Percentiles rank a stretch among this genome's conserved stretches.
phyloP scores from a whole-genome alignment of 2,888 invertebrate genomes.

The Chrysolina oricalcia region DNA sequence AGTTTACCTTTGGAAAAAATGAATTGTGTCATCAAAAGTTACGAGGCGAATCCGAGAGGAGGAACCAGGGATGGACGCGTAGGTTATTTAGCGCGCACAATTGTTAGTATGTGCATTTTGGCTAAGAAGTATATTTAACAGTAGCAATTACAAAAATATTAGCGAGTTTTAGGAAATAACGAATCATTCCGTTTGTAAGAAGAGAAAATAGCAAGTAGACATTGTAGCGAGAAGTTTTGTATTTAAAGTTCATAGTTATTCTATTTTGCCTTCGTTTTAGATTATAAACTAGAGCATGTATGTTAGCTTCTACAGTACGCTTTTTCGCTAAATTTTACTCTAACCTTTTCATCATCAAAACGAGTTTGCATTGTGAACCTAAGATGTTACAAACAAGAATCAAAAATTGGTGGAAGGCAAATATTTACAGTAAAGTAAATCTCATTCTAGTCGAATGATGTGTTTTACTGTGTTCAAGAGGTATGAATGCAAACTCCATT shows the following conservation, averaged over 20 bases:
- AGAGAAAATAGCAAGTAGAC: constrained; percentile 13
- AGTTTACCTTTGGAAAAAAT: constrained; percentile 87
- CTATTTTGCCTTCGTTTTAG: constrained; percentile 42
- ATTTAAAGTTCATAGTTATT: constrained; percentile 50
- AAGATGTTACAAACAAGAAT: too few relatives aligned
- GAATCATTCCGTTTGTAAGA: constrained; percentile 16
- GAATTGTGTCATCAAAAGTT: constrained; percentile 83
- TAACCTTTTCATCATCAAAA: constrained; percentile 15
- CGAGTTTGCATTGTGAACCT: background rate
- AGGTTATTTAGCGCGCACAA: constrained; percentile 54
- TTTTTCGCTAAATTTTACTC: constrained; percentile 1
- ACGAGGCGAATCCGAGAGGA: constrained; percentile 47
- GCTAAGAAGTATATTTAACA: constrained; percentile 57
- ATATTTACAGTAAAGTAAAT: too few relatives aligned
- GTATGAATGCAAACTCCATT: background rate
- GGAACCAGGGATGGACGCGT: constrained; percentile 38
- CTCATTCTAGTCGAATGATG: too few relatives aligned
- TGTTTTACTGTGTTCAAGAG: background rate
- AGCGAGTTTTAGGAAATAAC: constrained; percentile 7
- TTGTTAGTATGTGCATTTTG: constrained; percentile 54
- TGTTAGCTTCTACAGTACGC: constrained; percentile 33
- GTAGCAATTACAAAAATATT: constrained; percentile 40
- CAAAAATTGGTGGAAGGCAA: too few relatives aligned
- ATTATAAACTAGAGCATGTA: constrained; percentile 35
- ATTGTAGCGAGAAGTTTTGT: constrained; percentile 38